Conservation (phyloP, 2,797 vertebrate genomes). For the Phoeniculus purpureus region DNA sequence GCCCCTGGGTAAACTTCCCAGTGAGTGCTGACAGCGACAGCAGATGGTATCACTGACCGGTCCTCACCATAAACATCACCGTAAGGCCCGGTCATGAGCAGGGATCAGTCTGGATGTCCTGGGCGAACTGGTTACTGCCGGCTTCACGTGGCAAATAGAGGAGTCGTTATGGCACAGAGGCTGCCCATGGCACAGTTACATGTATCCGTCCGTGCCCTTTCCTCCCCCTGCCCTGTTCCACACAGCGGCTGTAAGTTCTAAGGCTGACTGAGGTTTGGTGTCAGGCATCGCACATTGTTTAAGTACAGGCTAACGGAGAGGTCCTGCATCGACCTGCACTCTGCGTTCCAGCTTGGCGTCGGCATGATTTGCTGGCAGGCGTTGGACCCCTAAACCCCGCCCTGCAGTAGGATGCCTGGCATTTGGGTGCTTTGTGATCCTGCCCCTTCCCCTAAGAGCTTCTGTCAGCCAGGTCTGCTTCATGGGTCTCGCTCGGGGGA, state of each 20-base stretch:
- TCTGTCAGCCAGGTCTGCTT: background rate
- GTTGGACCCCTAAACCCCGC: background rate
- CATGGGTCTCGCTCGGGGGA: background rate
- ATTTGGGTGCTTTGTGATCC: fast-evolving
- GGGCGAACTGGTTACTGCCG: background rate
- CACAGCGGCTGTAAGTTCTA: background rate
- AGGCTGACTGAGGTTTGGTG: background rate
- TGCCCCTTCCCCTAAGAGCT: background rate
- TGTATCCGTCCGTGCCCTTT: background rate
- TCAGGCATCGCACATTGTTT: background rate
- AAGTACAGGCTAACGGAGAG: background rate
- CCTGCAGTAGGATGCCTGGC: fast-evolving
- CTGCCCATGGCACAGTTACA: background rate
- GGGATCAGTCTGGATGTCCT: background rate
- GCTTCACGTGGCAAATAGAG: background rate
- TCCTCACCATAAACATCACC: background rate
- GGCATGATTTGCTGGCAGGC: background rate
- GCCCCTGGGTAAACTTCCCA: background rate
- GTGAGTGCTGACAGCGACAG: background rate
- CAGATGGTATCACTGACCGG: background rate
- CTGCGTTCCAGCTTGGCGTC: background rate
- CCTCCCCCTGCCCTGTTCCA: background rate
- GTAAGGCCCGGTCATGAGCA: background rate
- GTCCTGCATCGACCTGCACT: background rate
- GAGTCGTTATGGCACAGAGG: background rate